Percentiles rank a stretch among this genome's conserved stretches.
Evolutionary conservation across 2,888 invertebrate species (phyloP).

Genomic region (Lepetodrilus schrolli): DNA sequence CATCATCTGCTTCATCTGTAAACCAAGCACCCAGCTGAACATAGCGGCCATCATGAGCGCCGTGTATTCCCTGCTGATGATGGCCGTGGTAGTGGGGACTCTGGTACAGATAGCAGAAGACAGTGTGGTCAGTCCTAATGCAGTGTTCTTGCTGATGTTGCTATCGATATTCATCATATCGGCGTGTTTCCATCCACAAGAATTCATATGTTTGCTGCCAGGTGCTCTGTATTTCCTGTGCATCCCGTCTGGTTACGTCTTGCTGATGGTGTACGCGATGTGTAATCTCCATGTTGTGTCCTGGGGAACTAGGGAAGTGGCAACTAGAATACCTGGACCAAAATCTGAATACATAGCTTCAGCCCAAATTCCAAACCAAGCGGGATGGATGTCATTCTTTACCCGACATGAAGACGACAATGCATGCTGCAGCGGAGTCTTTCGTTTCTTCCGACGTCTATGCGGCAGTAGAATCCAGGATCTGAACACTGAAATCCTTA

Average conservation of each 20-base stretch:
- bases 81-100: conserved; percentile 71
- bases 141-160: conserved; percentile 67
- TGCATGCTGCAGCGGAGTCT: conserved; percentile 50
- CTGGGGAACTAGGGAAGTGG: conserved; percentile 90
- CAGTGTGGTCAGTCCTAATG: conserved; percentile 69
- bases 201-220: conserved; percentile 65
- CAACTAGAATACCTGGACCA: conserved; percentile 39
- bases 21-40: conserved; percentile 63
- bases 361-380: conserved; percentile 29
- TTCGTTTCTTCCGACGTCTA: conserved; percentile 43
- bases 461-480: conserved; percentile 46
- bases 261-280: conserved; percentile 91
- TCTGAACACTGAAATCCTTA: conserved; percentile 51
- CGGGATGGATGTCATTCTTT: conserved; percentile 44
- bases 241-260: conserved; percentile 94
- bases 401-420: conserved; percentile 51
- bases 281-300: conserved; percentile 94
- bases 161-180: conserved; percentile 66
- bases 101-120: conserved; percentile 64
- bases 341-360: conserved; percentile 36
- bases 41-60: conserved; percentile 67
- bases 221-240: conserved; percentile 87
- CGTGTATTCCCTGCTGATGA: conserved; percentile 70
- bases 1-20: conserved; percentile 65
- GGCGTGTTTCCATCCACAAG: conserved; percentile 70